These are phyloP conservation scores for Tachypleus tridentatus DNA, from an alignment of 1,140 invertebrate genomes.

Conservation along the genomic window DNA sequence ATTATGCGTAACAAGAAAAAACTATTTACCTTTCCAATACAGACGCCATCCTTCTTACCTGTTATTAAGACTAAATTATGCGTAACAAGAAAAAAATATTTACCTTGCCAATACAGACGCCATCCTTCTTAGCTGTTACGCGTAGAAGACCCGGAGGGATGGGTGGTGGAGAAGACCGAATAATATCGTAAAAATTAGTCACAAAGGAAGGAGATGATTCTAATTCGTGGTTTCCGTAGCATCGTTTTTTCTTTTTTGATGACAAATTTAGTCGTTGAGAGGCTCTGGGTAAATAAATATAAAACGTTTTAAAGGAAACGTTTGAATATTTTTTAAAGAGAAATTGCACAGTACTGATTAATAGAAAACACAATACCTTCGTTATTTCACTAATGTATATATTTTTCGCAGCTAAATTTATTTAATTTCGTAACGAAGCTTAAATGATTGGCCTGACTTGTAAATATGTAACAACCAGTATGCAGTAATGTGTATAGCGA, in stretches of 20 bases:
- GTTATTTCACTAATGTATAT: too few species aligned
- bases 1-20: too few species aligned
- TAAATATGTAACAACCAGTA: too few species aligned
- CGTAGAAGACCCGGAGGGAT: conserved; percentile 64
- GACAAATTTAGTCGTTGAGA: conserved; percentile 47
- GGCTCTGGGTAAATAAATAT: conserved; percentile 35
- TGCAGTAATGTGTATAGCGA: too few species aligned
- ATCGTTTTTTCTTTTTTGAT: conserved; percentile 41
- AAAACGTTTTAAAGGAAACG: background rate
- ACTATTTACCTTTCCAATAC: too few species aligned
- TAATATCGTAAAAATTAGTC: conserved; percentile 49
- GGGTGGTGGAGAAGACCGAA: conserved; percentile 58
- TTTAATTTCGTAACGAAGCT: too few species aligned
- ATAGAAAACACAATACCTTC: too few species aligned
- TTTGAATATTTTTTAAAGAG: too few species aligned
- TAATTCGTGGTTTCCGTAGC: conserved; percentile 41
- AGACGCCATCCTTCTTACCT: conserved; percentile 62
- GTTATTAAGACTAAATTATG: conserved; percentile 33
- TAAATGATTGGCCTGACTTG: too few species aligned
- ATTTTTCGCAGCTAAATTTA: too few species aligned
- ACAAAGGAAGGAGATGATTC: conserved; percentile 34
- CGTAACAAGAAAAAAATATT: too few species aligned
- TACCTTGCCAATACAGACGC: conserved; percentile 35
- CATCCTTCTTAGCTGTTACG: conserved; percentile 61
- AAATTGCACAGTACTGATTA: too few species aligned